These are phyloP conservation scores for Apostichopus parvimensis DNA, from an alignment of 35 echinoderm and acorn worm species.

Conservation along the genomic window DNA sequence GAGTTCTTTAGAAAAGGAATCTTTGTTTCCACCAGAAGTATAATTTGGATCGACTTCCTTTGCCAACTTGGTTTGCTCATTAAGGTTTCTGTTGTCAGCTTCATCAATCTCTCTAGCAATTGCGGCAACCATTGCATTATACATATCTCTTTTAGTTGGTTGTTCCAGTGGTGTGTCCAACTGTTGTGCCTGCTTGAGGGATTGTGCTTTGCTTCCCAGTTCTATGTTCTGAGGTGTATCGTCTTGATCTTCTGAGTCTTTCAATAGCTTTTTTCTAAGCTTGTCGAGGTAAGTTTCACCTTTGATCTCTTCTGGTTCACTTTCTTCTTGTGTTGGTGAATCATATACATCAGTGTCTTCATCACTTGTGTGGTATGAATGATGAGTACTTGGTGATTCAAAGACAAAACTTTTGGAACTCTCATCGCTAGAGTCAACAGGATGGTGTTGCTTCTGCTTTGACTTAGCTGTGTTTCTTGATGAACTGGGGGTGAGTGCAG, in stretches of 20 bases:
- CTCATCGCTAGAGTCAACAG: neutral
- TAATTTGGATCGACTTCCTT: neutral
- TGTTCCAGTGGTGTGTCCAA: neutral
- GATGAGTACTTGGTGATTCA: conserved; percentile 46
- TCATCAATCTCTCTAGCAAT: conserved; percentile 17
- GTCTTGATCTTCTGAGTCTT: neutral
- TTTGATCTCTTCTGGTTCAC: neutral
- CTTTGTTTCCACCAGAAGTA: neutral
- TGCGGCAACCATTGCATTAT: conserved; percentile 22
- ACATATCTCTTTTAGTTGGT: neutral
- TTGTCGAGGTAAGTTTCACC: neutral
- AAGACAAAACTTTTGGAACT: conserved; percentile 28
- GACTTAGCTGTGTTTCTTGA: neutral
- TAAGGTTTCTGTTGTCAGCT: neutral
- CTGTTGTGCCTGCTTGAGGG: neutral
- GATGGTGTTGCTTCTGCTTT: neutral
- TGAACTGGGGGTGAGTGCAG: neutral
- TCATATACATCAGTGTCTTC: neutral
- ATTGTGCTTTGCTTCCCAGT: neutral
- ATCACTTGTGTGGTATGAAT: conserved; percentile 23
- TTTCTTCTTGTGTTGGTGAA: neutral
- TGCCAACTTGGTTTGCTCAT: neutral
- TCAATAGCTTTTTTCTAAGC: neutral
- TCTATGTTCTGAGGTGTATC: neutral
- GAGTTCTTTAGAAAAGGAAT: neutral